Evolutionary conservation across 2,113 vertebrate genomes (phyloP).

Genomic region (Saccopteryx leptura): DNA sequence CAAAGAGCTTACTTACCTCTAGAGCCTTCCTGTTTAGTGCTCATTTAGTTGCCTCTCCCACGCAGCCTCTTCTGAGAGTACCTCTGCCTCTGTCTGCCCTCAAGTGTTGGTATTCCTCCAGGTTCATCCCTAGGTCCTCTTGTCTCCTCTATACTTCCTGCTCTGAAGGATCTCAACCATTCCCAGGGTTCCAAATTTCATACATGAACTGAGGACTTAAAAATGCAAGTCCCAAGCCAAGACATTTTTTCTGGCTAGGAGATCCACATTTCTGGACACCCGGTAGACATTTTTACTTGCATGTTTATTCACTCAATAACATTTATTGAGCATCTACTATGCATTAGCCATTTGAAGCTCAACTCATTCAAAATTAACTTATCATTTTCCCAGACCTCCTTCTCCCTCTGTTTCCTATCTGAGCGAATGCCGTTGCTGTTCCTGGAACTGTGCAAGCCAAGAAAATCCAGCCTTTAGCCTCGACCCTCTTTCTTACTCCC

Average conservation of each 20-base stretch:
- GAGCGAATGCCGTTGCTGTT: background rate
- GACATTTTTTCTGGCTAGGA: background rate
- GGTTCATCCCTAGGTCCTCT: background rate
- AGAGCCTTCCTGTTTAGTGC: background rate
- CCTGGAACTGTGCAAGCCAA: background rate
- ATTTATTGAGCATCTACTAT: background rate
- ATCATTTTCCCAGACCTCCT: background rate
- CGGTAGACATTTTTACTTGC: background rate
- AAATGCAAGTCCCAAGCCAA: background rate
- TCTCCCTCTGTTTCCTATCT: background rate
- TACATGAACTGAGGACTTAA: background rate
- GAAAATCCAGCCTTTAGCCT: background rate
- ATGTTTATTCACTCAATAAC: background rate
- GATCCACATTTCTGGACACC: background rate
- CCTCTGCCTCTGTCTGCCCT: background rate
- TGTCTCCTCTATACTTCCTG: background rate
- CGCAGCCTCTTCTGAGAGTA: background rate
- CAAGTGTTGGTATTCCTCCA: background rate
- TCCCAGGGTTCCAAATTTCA: background rate
- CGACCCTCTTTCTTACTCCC: background rate
- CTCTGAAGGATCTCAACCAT: background rate
- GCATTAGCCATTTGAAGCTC: background rate
- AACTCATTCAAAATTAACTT: background rate
- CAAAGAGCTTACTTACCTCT: background rate
- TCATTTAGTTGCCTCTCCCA: no score